A percentile compares a stretch with the other conserved stretches of the same genome.
Conservation (phyloP, 2,113 vertebrate genomes). For the Muntiacus reevesi region DNA sequence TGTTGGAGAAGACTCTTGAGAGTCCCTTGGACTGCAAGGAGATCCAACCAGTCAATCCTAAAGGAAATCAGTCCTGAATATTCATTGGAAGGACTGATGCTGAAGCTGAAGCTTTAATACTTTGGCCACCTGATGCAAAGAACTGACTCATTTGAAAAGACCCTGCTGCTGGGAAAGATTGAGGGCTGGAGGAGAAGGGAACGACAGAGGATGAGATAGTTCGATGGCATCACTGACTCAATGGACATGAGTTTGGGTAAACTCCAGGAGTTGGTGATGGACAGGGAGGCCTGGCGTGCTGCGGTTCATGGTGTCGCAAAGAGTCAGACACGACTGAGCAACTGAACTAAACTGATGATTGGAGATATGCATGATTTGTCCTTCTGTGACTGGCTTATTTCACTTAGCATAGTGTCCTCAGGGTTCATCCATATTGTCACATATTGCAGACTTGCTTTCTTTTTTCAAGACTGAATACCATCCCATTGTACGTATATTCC, state of each 20-base stretch:
- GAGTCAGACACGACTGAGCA: rapidly evolving
- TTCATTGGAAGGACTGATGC: background rate
- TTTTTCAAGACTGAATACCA: background rate
- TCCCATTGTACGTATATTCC: background rate
- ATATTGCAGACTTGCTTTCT: background rate
- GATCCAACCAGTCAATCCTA: background rate
- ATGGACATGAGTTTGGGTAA: background rate
- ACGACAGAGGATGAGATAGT: background rate
- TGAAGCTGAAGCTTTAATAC: background rate
- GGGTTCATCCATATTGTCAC: background rate
- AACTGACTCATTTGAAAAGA: background rate
- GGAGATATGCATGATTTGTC: background rate
- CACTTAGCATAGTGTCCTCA: background rate
- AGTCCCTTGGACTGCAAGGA: background rate
- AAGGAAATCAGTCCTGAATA: background rate
- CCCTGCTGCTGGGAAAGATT: background rate
- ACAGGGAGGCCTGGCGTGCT: background rate
- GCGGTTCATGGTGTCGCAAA: rapidly evolving
- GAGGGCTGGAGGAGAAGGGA: background rate
- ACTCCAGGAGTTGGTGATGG: background rate
- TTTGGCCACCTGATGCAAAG: background rate
- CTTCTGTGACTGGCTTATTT: background rate
- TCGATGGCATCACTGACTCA: background rate
- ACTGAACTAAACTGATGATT: background rate
- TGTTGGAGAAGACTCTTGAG: background rate